These are phyloP conservation scores for Bos javanicus DNA, from an alignment of 2,113 vertebrate species.

Conservation along the genomic window DNA sequence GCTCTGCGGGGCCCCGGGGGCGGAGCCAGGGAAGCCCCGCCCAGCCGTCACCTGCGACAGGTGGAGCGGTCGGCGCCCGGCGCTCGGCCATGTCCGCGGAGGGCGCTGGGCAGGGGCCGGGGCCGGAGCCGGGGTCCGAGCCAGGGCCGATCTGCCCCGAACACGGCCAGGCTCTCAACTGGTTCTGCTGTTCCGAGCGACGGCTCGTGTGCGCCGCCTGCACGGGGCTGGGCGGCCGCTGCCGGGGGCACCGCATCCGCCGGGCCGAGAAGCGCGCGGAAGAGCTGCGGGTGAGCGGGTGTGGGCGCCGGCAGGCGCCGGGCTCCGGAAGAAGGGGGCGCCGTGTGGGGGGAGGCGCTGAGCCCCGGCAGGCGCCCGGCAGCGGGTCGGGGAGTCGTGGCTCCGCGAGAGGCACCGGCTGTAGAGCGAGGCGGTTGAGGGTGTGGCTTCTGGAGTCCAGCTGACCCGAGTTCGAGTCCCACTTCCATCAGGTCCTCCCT, in stretches of 20 bases:
- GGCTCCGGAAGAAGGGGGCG: not conserved
- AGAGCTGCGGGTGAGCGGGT: constrained; percentile 84
- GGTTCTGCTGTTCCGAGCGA: constrained; percentile 86
- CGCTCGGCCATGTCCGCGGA: constrained; percentile 36
- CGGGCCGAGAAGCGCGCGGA: constrained; percentile 81
- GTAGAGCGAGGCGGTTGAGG: not conserved
- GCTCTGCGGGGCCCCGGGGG: not conserved
- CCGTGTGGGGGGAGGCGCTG: not conserved
- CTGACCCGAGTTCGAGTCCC: not conserved
- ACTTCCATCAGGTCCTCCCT: not conserved
- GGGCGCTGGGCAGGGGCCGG: not conserved
- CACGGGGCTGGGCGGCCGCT: constrained; percentile 76
- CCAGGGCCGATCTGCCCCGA: constrained; percentile 70
- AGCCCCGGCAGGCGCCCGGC: not conserved
- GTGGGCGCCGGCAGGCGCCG: not conserved
- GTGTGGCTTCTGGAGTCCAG: not conserved
- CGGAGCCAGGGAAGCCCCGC: constrained; percentile 8
- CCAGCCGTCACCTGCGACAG: constrained; percentile 70
- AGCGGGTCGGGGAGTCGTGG: not conserved
- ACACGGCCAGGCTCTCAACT: constrained; percentile 80
- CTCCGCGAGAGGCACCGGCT: not conserved
- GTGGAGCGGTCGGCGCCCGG: constrained; percentile 49
- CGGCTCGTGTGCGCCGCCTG: constrained; percentile 85
- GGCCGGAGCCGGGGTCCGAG: not conserved
- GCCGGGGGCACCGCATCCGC: constrained; percentile 83